These are phyloP conservation scores for Paramisgurnus dabryanus DNA, from an alignment of 2,113 vertebrate species.

Conservation along the genomic window DNA sequence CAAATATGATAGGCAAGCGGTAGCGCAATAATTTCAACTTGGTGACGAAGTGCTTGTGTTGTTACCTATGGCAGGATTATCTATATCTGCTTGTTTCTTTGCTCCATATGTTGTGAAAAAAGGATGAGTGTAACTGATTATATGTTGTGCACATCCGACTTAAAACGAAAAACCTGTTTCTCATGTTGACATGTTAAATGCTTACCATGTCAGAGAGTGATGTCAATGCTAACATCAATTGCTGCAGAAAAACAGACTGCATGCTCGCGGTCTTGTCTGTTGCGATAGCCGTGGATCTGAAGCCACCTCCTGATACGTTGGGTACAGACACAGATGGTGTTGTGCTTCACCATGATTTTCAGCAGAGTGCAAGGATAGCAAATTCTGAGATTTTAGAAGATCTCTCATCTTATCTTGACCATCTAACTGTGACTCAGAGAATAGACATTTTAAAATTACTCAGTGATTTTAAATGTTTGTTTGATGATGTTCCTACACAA, in stretches of 20 bases:
- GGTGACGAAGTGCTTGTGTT: not conserved
- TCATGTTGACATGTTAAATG: conserved; percentile 4
- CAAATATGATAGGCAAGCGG: not conserved
- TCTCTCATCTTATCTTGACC: too few relatives aligned
- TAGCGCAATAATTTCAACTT: not conserved
- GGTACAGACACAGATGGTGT: not conserved
- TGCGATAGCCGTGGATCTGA: not conserved
- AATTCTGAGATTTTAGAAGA: too few relatives aligned
- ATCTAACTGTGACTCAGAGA: too few relatives aligned
- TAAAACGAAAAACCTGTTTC: not conserved
- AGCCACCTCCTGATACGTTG: not conserved
- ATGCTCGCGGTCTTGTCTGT: not conserved
- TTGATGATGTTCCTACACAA: too few relatives aligned
- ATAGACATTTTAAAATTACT: too few relatives aligned
- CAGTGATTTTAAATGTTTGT: too few relatives aligned
- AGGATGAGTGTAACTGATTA: not conserved
- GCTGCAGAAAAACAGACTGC: not conserved
- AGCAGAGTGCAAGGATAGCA: too few relatives aligned
- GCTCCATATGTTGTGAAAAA: not conserved
- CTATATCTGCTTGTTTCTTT: not conserved
- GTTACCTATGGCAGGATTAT: not conserved
- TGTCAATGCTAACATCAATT: not conserved
- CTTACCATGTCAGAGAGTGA: not conserved
- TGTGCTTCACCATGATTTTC: not conserved
- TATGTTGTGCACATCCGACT: not conserved